These are phyloP conservation scores for Eristalis pertinax DNA, from an alignment of 2,888 invertebrate genomes.

Conservation along the genomic window DNA sequence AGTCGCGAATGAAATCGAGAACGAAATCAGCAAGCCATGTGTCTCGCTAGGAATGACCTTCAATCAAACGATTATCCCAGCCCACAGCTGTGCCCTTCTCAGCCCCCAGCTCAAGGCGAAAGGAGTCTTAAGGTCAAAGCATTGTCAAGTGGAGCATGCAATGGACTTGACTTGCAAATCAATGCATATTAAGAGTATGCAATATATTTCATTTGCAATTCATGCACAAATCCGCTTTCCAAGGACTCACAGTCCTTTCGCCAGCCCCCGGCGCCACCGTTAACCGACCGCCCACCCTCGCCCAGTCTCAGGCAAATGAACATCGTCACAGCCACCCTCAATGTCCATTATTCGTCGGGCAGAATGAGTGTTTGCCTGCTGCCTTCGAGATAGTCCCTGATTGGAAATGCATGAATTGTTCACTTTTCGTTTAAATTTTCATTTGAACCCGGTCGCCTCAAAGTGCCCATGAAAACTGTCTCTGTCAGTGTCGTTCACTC, in stretches of 20 bases:
- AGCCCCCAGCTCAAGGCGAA: no score
- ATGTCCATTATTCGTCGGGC: not conserved
- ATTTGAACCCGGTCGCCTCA: not conserved
- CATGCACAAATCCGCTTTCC: not conserved
- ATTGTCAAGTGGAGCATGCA: not conserved
- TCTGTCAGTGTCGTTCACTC: not conserved
- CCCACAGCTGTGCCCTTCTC: no score
- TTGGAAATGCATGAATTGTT: not conserved
- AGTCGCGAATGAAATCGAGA: no score
- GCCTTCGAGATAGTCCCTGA: not conserved
- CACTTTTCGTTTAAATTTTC: not conserved
- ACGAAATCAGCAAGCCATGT: no score
- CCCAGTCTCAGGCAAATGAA: not conserved
- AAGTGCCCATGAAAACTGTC: not conserved
- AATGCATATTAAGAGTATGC: not conserved
- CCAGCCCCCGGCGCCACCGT: not conserved
- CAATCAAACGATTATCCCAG: no score
- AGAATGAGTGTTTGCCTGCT: not conserved
- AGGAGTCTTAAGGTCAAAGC: not conserved
- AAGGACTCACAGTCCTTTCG: not conserved
- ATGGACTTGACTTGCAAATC: not conserved
- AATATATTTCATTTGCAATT: not conserved
- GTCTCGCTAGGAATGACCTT: no score
- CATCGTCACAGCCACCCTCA: not conserved
- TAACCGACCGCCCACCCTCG: no score